phyloP scores from a whole-genome alignment of 2,797 vertebrate species.

The Lemur catta region DNA sequence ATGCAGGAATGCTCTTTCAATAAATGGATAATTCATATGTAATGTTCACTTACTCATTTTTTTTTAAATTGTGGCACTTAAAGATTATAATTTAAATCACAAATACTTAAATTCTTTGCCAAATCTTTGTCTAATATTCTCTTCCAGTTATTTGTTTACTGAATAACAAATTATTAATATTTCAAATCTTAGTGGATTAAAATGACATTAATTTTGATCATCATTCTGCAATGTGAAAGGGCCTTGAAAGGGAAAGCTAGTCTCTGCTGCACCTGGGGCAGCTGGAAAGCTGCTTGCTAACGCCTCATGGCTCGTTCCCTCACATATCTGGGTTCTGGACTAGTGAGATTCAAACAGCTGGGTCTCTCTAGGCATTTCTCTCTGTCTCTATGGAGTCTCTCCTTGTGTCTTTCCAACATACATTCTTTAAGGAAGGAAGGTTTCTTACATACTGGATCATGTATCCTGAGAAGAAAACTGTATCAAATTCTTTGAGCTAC shows the following conservation, averaged over 20 bases:
- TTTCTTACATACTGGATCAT: not conserved
- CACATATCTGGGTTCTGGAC: not conserved
- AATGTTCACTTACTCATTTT: not conserved
- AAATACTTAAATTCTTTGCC: not conserved
- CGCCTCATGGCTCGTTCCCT: not conserved
- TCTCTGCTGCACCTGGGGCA: not conserved
- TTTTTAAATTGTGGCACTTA: not conserved
- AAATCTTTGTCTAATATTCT: not conserved
- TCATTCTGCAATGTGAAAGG: not conserved
- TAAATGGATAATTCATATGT: not conserved
- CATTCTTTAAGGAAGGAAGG: not conserved
- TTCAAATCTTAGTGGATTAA: not conserved
- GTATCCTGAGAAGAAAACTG: not conserved
- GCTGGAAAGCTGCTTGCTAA: not conserved
- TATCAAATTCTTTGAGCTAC: not conserved
- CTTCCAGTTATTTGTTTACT: not conserved
- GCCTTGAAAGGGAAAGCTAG: not conserved
- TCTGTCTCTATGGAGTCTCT: not conserved
- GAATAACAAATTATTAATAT: not conserved
- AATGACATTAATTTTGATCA: not conserved
- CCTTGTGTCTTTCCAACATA: not conserved
- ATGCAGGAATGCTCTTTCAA: not conserved
- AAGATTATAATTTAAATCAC: not conserved
- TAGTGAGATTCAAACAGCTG: not conserved
- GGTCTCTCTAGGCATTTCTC: not conserved